Evolutionary conservation across 2,113 vertebrate genomes (phyloP).

Genomic region (Stegastes partitus): DNA sequence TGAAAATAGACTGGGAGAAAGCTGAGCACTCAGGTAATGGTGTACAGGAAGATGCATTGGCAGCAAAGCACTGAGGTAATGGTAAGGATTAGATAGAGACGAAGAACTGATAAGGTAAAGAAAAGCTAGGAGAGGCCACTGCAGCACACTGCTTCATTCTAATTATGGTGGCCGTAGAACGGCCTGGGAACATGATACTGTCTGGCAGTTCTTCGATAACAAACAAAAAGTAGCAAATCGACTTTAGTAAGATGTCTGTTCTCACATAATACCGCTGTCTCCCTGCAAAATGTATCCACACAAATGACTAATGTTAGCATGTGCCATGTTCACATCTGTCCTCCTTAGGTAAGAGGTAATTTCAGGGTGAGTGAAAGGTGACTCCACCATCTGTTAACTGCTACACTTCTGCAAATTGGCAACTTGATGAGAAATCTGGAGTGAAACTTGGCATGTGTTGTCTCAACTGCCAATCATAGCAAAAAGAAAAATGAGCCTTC

Average conservation of each 20-base stretch:
- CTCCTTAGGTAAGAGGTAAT: conserved; percentile 38
- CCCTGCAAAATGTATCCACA: background rate
- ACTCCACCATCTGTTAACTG: conserved; percentile 50
- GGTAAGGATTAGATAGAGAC: conserved; percentile 55
- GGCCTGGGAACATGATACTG: conserved; percentile 21
- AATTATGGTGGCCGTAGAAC: conserved; percentile 9
- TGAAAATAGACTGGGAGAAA: conserved; percentile 59
- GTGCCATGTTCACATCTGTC: conserved; percentile 25
- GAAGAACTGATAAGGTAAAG: conserved; percentile 55
- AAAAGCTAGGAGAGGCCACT: conserved; percentile 37
- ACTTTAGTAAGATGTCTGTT: conserved; percentile 32
- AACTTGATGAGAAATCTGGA: conserved; percentile 61
- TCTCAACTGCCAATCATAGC: conserved; percentile 35
- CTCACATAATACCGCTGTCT: background rate
- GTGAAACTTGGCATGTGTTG: conserved; percentile 39
- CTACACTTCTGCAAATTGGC: conserved; percentile 56
- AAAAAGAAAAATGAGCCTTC: conserved; percentile 25
- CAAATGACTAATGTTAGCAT: background rate
- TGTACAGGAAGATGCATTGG: conserved; percentile 59
- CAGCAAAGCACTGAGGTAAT: conserved; percentile 59
- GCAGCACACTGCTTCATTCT: conserved; percentile 33
- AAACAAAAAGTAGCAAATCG: conserved; percentile 24
- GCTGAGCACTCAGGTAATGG: conserved; percentile 60
- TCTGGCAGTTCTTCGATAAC: conserved; percentile 25
- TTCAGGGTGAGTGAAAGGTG: conserved; percentile 28